Percentiles rank a stretch among this genome's conserved stretches.
Conservation (phyloP, 2,113 vertebrate genomes). For the Mus pahari region DNA sequence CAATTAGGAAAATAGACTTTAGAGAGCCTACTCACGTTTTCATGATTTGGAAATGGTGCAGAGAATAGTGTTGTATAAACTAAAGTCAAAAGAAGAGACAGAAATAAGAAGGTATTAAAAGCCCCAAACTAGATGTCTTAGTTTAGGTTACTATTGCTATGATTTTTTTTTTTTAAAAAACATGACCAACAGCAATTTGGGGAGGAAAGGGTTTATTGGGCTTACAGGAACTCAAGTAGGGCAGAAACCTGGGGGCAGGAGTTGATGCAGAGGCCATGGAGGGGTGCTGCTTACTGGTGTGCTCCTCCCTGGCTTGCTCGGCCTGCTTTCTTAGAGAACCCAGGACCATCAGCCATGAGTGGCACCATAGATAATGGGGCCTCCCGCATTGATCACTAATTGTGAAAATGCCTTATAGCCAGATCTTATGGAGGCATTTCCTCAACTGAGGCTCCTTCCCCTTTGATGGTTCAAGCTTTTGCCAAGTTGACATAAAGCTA, state of each 20-base stretch:
- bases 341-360: no score
- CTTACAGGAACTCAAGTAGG: background rate
- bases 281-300: background rate
- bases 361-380: no score
- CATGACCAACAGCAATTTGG: background rate
- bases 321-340: no score
- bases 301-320: background rate
- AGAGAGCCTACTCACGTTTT: conserved; percentile 45
- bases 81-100: conserved; percentile 46
- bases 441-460: background rate
- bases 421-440: background rate
- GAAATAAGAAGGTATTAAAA: conserved; percentile 22
- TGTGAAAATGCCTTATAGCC: background rate
- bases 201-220: background rate
- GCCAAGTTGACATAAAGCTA: background rate
- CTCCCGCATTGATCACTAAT: no score
- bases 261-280: background rate
- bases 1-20: conserved; percentile 41
- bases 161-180: background rate
- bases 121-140: background rate
- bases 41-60: background rate
- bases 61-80: background rate
- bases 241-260: background rate
- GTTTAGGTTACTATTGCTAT: background rate
- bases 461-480: background rate